These are phyloP conservation scores for Cisticola juncidis DNA, from an alignment of 2,113 vertebrate species.

Conservation along the genomic window DNA sequence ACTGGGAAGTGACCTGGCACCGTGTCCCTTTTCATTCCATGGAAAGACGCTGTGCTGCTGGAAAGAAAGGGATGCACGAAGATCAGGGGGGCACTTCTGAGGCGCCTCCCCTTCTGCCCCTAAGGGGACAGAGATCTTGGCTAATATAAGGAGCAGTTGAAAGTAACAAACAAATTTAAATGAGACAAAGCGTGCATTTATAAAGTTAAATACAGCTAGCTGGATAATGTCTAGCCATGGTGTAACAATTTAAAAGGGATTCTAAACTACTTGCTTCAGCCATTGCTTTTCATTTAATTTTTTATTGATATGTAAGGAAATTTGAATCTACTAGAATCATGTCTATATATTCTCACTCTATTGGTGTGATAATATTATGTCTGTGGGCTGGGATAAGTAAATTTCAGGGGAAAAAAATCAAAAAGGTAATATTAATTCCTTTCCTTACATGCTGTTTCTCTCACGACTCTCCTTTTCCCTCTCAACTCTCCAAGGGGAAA, in stretches of 20 bases:
- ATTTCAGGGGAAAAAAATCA: rapidly evolving
- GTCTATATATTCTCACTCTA: not conserved
- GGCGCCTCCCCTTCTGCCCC: not conserved
- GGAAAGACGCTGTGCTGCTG: not conserved
- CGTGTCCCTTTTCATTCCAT: not conserved
- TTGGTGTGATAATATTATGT: not conserved
- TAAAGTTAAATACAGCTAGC: not conserved
- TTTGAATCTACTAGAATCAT: not conserved
- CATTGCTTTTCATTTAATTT: not conserved
- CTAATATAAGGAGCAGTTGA: not conserved
- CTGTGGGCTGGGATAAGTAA: not conserved
- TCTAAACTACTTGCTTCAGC: not conserved
- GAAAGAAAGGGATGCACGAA: not conserved
- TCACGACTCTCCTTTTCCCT: not conserved
- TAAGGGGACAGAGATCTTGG: not conserved
- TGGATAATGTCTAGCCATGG: not conserved
- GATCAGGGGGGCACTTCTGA: not conserved
- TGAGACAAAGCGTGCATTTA: not conserved
- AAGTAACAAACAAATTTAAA: not conserved
- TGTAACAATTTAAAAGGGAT: not conserved
- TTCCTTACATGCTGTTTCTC: not conserved
- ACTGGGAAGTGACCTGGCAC: not conserved
- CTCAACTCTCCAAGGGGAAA: not conserved
- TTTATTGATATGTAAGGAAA: not conserved
- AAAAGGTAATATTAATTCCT: not conserved